phyloP scores from a whole-genome alignment of 2,888 invertebrate genomes.

The Pyrrhia umbra region DNA sequence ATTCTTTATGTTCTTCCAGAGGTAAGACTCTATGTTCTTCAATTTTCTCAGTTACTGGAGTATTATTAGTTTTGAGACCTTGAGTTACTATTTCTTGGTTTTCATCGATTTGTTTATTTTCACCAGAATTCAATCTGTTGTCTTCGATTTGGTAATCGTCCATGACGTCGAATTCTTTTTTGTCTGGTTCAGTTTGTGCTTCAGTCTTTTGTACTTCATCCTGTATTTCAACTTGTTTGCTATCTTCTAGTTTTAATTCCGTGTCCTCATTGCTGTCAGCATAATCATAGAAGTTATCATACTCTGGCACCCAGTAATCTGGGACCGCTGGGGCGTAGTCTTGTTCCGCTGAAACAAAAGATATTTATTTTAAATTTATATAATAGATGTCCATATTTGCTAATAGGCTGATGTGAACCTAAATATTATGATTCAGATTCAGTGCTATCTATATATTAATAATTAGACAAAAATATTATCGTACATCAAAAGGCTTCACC shows the following conservation, averaged over 20 bases:
- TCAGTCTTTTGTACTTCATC: constrained; percentile 43
- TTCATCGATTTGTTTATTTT: constrained; percentile 39
- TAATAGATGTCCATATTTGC: not conserved
- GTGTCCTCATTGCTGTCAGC: constrained; percentile 38
- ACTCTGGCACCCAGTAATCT: constrained; percentile 44
- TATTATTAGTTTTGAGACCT: constrained; percentile 13
- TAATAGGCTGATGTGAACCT: no score
- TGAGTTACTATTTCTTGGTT: constrained; percentile 2
- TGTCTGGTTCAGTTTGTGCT: constrained; percentile 32
- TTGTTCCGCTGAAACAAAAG: constrained; percentile 63
- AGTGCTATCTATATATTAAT: no score
- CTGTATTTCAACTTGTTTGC: constrained; percentile 50
- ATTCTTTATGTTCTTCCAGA: constrained; percentile 27
- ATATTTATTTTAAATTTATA: not conserved
- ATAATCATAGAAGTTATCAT: constrained; percentile 51
- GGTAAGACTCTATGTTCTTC: constrained; percentile 31
- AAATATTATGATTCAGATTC: no score
- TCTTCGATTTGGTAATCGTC: constrained; percentile 80
- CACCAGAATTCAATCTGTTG: constrained; percentile 66
- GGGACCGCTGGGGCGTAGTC: constrained; percentile 25
- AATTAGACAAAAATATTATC: no score
- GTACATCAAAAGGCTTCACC: no score
- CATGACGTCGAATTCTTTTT: constrained; percentile 47
- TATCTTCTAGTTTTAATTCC: constrained; percentile 33
- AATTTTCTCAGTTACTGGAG: constrained; percentile 1